Base-by-base conservation (phyloP, 2,888 invertebrate species). In the Loripinus fragilis region DNA sequence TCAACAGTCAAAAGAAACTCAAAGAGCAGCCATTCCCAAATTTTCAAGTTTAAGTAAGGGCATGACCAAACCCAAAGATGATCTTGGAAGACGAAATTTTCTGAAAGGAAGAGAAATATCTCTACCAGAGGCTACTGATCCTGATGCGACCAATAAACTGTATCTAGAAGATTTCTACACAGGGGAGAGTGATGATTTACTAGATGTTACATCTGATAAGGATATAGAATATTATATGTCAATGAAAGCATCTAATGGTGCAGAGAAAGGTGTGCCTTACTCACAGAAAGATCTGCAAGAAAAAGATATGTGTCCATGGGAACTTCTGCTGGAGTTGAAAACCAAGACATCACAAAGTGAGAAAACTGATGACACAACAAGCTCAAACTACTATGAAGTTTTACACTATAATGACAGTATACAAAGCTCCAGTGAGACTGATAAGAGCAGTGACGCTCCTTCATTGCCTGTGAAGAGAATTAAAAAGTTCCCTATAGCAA, bases 21-120 rank as follows among this genome's bases (percentile, higher is more conserved):
- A 75, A n/a, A 60, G 74, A 17, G 74, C 66, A 42, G 52, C 60
- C n/a, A 78, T 79, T 48, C 82, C 80, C 23, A 74, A 75, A 50
- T 78, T 81, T 74, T 76, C 78, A 60, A 83, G 80, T 48, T 48
- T 67, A 15, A 72, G 71, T 23, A 74, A 68, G 48, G 73, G 60
- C 66, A 33, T 71, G 52, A 68, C 74, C 20, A 76, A 74, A 60
- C 71, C 74, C 28, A 67, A 55, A 2, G 75, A 80, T 38, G 64
- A 73, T 3, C 74, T 77, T 23, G 71, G 48, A 15, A 74, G 71
- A n/a, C 82, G 80, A 42, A 68, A 78, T 45, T 87, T 85, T 52
- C 64, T 87, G 10, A 85, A 85, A 71, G 85, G 83, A 67, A 78
- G 86, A 67, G 87, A 80, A 41, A 87, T 87, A 52, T 85, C 87